Evolutionary conservation across 2,113 vertebrate genomes (phyloP), one percentile per base, ranked within the genome.

Genomic region (Ochotona princeps): DNA sequence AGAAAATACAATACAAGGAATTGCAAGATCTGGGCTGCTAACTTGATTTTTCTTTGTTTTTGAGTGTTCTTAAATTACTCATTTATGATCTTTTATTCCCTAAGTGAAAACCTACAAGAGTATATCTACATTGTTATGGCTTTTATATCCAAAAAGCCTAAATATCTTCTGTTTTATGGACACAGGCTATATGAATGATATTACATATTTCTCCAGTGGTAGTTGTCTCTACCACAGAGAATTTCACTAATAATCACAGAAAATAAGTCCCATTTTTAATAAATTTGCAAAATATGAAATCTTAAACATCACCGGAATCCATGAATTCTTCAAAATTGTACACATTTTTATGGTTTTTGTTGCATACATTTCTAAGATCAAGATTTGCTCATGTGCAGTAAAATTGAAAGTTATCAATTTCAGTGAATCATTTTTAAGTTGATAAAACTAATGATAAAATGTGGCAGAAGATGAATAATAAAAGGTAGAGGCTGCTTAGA

Each of bases 371-470:
- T 83, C 14, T 82, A 47, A 86, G 38, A 82, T 72, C 7, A 65
- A 78, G 75, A 38, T 75, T 35, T 67, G 28, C 7, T 66, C 32
- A 51, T 25, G 21, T 7, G 54, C 83, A 61, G 60, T 75, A 89
- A 91, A 74, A 73, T 61, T 12, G 32, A 84, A 93, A 89, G 32
- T 25, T 44, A 28, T 51, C 57, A 35, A 72, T 78, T 85, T 76
- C 86, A 89, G 23, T 73, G 4, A 93, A 61, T 74, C 11, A 32
- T 75, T 61, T 88, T 82, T 49, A 7, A 83, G 63, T 23, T 60
- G 18, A 82, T 81, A 78, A 92, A 89, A 92, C 67, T 78, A 86
- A 92, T 25, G 18, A 11, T 74, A 66, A 51, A 49, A 51, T 54
- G 20, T 76, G 89, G 86, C 67, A 57, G 47, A 65, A 80, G 76